Conservation (phyloP, 1,140 invertebrate genomes). For the Penaeus indicus region DNA sequence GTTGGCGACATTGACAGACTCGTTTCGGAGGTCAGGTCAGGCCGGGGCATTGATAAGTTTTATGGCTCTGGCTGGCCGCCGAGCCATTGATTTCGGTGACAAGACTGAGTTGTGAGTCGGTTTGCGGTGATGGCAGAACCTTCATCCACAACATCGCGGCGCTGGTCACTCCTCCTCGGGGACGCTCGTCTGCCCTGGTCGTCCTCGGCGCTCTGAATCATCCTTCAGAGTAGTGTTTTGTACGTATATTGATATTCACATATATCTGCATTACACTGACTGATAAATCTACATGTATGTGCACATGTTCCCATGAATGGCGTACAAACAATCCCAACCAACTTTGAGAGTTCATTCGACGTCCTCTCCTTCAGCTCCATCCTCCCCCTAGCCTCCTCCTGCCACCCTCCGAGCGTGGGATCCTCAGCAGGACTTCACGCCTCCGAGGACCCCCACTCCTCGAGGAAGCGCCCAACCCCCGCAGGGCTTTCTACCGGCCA, state of each 20-base stretch:
- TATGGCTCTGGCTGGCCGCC: constrained; percentile 60
- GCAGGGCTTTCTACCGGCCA: too few species aligned
- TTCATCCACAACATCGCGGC: background rate
- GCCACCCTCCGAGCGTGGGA: background rate
- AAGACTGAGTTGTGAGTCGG: constrained; percentile 56
- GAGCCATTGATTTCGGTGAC: constrained; percentile 61
- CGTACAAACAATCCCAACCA: background rate
- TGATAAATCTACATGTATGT: background rate
- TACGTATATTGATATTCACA: too few species aligned
- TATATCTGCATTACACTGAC: too few species aligned
- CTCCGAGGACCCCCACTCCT: too few species aligned
- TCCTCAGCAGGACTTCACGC: too few species aligned
- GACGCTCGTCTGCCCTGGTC: too few species aligned
- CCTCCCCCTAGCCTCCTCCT: background rate
- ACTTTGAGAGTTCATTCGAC: background rate
- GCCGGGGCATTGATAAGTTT: constrained; percentile 62
- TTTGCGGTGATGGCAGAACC: constrained; percentile 54
- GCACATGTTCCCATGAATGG: background rate
- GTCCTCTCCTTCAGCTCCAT: background rate
- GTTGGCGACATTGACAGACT: constrained; percentile 61
- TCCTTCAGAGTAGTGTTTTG: too few species aligned
- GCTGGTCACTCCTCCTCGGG: too few species aligned
- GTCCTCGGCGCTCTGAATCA: too few species aligned
- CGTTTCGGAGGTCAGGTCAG: constrained; percentile 62
- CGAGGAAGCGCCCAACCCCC: too few species aligned